These are phyloP conservation scores for Hartigia nigra DNA, from an alignment of 2,888 invertebrate genomes.

Conservation along the genomic window DNA sequence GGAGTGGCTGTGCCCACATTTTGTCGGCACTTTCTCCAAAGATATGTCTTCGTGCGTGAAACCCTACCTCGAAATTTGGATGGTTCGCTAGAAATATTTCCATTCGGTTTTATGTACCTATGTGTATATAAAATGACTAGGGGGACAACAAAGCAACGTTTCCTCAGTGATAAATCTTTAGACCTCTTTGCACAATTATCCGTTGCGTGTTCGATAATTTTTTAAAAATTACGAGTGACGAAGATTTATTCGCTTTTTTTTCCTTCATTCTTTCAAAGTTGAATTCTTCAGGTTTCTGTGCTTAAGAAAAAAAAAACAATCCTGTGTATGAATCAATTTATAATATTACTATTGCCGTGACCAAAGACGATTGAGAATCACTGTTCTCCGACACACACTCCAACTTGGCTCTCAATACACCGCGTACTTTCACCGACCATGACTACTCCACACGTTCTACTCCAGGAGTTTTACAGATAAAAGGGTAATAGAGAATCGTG, in stretches of 20 bases:
- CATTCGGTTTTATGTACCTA: background rate
- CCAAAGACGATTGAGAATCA: constrained; percentile 22
- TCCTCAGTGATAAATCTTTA: background rate
- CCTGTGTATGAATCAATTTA: background rate
- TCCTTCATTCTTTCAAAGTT: background rate
- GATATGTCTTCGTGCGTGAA: background rate
- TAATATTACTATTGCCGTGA: background rate
- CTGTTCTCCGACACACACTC: constrained; percentile 15
- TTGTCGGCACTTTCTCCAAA: background rate
- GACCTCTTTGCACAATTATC: too few species aligned
- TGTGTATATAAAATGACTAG: too few species aligned
- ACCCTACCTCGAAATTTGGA: background rate
- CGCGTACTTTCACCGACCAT: constrained; percentile 60
- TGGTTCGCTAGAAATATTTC: background rate
- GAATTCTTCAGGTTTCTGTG: background rate
- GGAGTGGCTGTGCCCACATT: background rate
- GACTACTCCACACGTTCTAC: constrained; percentile 57
- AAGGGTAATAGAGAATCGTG: constrained; percentile 52
- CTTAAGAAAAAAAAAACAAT: background rate
- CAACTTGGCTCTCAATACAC: constrained; percentile 4
- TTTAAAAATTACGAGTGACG: background rate
- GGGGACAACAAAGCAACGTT: background rate
- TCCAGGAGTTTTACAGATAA: constrained; percentile 51
- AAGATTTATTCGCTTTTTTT: background rate
- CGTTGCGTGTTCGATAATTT: background rate